Conservation (phyloP, 2,888 invertebrate species). For the Coelinius sp. region DNA sequence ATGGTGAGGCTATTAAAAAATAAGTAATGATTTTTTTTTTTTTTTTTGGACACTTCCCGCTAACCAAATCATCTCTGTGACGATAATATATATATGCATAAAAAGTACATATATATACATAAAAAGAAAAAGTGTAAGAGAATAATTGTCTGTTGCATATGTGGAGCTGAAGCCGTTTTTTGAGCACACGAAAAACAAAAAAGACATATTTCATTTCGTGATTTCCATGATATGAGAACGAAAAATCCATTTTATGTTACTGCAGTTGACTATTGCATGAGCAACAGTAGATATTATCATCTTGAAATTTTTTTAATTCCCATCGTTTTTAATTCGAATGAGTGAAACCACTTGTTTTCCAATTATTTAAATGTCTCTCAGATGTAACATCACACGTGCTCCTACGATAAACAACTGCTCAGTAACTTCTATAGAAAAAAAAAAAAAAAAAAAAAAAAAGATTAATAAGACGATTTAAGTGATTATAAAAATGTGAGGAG, state of each 20-base stretch:
- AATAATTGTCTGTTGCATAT: constrained; percentile 10
- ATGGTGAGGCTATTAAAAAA: constrained; percentile 34
- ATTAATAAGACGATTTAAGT: background rate
- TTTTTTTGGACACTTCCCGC: constrained; percentile 17
- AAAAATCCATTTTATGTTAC: constrained; percentile 17
- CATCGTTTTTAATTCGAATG: background rate
- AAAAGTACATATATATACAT: constrained; percentile 27
- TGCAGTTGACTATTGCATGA: constrained; percentile 10
- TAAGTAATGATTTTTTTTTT: constrained; percentile 19
- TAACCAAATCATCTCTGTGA: constrained; percentile 26
- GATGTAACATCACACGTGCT: background rate
- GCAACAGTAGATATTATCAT: background rate
- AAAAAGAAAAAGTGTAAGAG: background rate
- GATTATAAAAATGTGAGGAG: constrained; percentile 53
- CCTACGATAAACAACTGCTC: constrained; percentile 3
- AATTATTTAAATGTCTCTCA: background rate
- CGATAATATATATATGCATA: constrained; percentile 29
- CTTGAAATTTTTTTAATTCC: constrained; percentile 20
- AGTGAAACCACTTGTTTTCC: background rate
- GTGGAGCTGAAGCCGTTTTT: background rate
- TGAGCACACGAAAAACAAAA: constrained; percentile 13
- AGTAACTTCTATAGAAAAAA: constrained; percentile 1
- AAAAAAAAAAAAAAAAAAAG: background rate
- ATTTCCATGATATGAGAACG: constrained; percentile 14
- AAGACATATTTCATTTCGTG: background rate